Evolutionary conservation across 2,888 invertebrate genomes (phyloP).

Genomic region (Lasius platythorax): DNA sequence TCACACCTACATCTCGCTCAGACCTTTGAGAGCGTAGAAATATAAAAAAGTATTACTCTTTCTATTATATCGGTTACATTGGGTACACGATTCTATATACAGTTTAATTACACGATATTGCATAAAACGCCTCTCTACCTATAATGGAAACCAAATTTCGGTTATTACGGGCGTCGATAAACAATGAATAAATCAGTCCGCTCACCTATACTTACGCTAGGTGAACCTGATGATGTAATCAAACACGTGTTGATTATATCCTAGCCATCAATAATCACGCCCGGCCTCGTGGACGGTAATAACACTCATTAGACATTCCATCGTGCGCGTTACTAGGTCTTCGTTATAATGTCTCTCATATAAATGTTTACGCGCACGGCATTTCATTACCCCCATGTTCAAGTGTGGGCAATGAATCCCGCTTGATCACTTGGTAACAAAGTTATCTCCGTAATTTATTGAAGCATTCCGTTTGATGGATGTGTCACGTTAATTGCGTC

Average conservation of each 20-base stretch:
- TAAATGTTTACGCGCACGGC: neutral
- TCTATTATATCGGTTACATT: neutral
- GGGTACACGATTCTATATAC: no score
- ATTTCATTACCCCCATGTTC: neutral
- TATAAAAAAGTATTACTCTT: neutral
- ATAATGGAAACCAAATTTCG: neutral
- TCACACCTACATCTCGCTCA: neutral
- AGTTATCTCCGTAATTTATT: neutral
- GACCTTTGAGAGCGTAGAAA: neutral
- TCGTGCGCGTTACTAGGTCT: neutral
- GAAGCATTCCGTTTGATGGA: slow-evolving; percentile 3
- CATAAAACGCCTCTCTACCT: neutral
- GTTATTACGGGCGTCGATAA: neutral
- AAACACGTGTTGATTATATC: slow-evolving; percentile 23
- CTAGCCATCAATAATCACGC: slow-evolving; percentile 26
- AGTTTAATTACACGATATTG: neutral
- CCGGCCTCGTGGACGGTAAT: neutral
- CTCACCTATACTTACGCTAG: slow-evolving; percentile 16
- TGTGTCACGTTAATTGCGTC: slow-evolving; percentile 1
- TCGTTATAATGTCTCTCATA: slow-evolving; percentile 19
- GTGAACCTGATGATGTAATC: neutral
- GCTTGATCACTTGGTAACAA: slow-evolving; percentile 25
- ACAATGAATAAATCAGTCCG: slow-evolving; percentile 3
- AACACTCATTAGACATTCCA: slow-evolving; percentile 19
- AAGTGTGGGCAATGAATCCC: slow-evolving; percentile 12